These are phyloP conservation scores for Conistra vaccinii DNA, from an alignment of 2,888 invertebrate species.

Conservation along the genomic window DNA sequence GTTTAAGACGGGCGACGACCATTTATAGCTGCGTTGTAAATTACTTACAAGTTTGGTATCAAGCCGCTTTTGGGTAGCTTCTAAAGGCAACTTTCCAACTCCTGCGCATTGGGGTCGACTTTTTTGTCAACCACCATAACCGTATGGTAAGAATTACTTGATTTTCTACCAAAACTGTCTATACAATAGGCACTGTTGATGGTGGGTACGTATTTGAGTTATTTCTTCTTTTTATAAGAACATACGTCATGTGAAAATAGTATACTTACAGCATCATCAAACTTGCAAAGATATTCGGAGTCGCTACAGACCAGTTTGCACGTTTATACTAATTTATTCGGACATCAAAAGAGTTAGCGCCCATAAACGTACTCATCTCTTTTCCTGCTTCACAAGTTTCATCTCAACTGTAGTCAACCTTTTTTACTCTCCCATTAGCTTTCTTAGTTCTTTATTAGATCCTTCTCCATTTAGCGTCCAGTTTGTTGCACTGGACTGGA, in stretches of 20 bases:
- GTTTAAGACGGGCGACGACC: conserved; percentile 42
- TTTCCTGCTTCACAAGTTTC: conserved; percentile 34
- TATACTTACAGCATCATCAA: conserved; percentile 13
- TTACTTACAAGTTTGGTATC: conserved; percentile 70
- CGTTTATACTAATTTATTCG: conserved; percentile 44
- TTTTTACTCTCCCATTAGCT: not conserved
- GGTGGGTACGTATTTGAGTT: not conserved
- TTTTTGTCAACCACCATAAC: conserved; percentile 73
- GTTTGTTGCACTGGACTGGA: not conserved
- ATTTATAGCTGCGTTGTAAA: conserved; percentile 64
- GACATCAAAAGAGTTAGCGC: conserved; percentile 32
- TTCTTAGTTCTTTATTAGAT: not conserved
- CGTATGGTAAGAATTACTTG: conserved; percentile 36
- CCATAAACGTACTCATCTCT: conserved; percentile 23
- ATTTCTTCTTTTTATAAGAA: conserved; percentile 2
- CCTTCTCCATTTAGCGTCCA: not conserved
- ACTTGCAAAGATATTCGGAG: conserved; percentile 17
- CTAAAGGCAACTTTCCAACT: conserved; percentile 81
- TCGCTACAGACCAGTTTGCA: conserved; percentile 43
- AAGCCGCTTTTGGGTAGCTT: conserved; percentile 77
- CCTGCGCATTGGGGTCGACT: conserved; percentile 76
- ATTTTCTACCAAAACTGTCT: conserved; percentile 34
- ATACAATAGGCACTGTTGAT: not conserved
- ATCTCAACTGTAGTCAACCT: not conserved
- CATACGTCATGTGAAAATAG: conserved; percentile 1